Evolutionary conservation across 2,797 vertebrate species (phyloP).

Genomic region (Schizopygopsis pylzovi): DNA sequence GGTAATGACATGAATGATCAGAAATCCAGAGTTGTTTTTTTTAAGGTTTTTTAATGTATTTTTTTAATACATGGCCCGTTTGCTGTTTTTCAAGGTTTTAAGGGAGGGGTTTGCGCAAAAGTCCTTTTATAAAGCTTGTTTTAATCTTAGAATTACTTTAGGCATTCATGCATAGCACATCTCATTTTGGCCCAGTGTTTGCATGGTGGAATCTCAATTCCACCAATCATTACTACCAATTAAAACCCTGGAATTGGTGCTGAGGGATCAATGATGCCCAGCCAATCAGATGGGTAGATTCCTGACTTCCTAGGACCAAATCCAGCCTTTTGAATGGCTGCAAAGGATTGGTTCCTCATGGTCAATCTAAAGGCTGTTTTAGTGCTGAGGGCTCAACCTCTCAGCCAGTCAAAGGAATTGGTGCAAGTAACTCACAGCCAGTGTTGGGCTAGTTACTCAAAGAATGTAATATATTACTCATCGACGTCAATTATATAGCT

Average conservation of each 20-base stretch:
- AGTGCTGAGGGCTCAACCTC: background rate
- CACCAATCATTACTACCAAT: slow-evolving; percentile 52
- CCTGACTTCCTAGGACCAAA: no score
- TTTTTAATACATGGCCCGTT: background rate
- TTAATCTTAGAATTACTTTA: slow-evolving; percentile 35
- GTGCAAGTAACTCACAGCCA: background rate
- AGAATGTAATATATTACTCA: no score
- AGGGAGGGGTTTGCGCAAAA: slow-evolving; percentile 21
- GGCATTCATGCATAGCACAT: slow-evolving; percentile 44
- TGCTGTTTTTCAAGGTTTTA: background rate
- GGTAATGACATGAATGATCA: slow-evolving; percentile 1
- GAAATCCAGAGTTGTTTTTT: background rate
- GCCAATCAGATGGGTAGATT: background rate
- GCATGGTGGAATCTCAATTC: slow-evolving; percentile 38
- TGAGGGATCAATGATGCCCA: background rate
- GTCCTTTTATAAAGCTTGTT: background rate
- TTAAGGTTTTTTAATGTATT: background rate
- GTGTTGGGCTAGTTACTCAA: no score
- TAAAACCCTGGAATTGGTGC: slow-evolving; percentile 40
- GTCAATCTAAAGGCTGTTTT: background rate
- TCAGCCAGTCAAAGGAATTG: background rate
- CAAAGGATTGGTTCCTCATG: background rate
- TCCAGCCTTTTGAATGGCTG: background rate
- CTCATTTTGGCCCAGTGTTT: slow-evolving; percentile 42
- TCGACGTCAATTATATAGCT: background rate